A percentile compares a stretch with the other conserved stretches of the same genome.
Conservation (phyloP, 2,113 vertebrate species). For the Gallinago jamesoni region DNA sequence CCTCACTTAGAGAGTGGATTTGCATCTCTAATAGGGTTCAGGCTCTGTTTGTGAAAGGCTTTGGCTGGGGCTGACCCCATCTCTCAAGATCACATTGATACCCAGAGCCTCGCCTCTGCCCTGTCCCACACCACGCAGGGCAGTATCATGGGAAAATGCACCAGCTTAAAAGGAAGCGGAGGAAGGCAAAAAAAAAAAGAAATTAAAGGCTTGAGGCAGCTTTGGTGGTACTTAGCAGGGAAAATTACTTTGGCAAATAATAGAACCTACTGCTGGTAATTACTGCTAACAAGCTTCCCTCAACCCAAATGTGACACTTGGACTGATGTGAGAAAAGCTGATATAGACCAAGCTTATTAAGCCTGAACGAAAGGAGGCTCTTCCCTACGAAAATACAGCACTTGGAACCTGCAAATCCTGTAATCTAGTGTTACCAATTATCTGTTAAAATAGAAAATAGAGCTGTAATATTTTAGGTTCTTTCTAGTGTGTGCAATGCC, state of each 20-base stretch:
- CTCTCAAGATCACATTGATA: conserved; percentile 84
- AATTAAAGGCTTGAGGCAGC: conserved; percentile 84
- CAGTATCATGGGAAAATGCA: conserved; percentile 89
- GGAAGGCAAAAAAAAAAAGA: conserved; percentile 75
- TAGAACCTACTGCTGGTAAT: conserved; percentile 88
- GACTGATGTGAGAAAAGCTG: conserved; percentile 81
- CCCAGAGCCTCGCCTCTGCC: conserved; percentile 70
- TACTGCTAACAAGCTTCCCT: conserved; percentile 85
- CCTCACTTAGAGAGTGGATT: conserved; percentile 90
- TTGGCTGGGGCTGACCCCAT: conserved; percentile 84
- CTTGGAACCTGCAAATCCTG: conserved; percentile 74
- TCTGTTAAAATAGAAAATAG: conserved; percentile 72
- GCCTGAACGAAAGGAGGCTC: conserved; percentile 72
- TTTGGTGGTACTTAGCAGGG: conserved; percentile 86
- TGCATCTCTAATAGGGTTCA: conserved; percentile 94
- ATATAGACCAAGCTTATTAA: conserved; percentile 80
- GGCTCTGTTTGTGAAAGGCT: conserved; percentile 87
- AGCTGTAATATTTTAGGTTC: conserved; percentile 75
- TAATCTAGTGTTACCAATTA: conserved; percentile 80
- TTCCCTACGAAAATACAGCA: conserved; percentile 74
- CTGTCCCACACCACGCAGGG: conserved; percentile 70
- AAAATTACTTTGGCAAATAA: conserved; percentile 90
- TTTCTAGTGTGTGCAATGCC: conserved; percentile 16
- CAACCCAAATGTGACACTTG: conserved; percentile 79
- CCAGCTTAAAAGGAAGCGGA: conserved; percentile 78